A percentile compares a stretch with the other conserved stretches of the same genome.
phyloP scores from a whole-genome alignment of 2,888 invertebrate genomes.

The Thyatira batis region DNA sequence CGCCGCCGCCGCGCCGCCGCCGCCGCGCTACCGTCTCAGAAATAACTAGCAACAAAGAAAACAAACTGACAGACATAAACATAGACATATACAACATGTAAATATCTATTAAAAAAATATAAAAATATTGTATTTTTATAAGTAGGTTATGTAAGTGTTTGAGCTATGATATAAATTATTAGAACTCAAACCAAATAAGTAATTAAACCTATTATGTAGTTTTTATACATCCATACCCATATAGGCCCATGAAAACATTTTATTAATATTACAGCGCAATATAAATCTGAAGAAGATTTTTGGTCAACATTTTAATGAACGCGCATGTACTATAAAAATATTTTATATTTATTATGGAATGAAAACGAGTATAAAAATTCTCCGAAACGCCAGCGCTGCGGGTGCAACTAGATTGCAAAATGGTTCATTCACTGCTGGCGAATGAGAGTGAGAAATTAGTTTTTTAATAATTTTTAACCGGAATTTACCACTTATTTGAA shows the following conservation, averaged over 20 bases:
- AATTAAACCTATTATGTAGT: no score
- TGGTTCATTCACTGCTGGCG: conserved; percentile 17
- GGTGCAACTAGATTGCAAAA: conserved; percentile 21
- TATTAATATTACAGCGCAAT: conserved; percentile 14
- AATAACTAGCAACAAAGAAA: conserved; percentile 35
- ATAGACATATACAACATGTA: conserved; percentile 22
- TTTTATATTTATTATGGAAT: background rate
- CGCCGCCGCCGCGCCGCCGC: conserved; percentile 29
- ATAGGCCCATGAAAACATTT: conserved; percentile 20
- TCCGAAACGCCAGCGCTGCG: conserved; percentile 16
- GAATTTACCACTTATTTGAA: conserved; percentile 10
- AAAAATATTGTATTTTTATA: no score
- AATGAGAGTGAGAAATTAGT: conserved; percentile 26
- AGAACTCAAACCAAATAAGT: no score
- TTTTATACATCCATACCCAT: no score
- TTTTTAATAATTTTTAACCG: conserved; percentile 27
- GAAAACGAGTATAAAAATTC: conserved; percentile 30
- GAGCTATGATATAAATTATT: no score
- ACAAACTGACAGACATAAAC: conserved; percentile 23
- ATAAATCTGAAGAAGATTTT: background rate
- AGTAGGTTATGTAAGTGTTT: no score
- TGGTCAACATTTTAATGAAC: background rate
- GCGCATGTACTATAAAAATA: background rate
- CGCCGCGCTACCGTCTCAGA: conserved; percentile 18
- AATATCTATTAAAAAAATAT: no score